Percentiles rank a stretch among this genome's conserved stretches.
Conservation (phyloP, 2,113 vertebrate genomes). For the Indri indri region DNA sequence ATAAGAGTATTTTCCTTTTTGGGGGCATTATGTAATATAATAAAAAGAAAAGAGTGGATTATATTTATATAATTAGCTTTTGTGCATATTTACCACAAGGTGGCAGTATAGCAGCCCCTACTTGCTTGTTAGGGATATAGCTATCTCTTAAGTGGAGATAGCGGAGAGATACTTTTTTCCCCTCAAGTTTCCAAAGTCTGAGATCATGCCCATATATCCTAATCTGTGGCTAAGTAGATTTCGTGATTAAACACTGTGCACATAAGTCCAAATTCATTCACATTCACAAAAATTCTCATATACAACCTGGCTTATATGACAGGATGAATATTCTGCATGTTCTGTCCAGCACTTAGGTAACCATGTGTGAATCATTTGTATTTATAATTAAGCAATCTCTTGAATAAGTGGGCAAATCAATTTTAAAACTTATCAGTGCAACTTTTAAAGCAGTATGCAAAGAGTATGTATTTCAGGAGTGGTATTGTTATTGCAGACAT, state of each 20-base stretch:
- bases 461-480: background rate
- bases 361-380: background rate
- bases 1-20: background rate
- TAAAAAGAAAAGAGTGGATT: background rate
- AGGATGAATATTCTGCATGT: background rate
- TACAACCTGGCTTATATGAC: background rate
- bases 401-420: background rate
- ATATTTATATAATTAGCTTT: background rate
- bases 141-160: background rate
- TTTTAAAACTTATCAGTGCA: background rate
- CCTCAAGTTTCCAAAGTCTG: constrained; percentile 18
- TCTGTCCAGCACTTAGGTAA: background rate
- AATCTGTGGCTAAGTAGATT: background rate
- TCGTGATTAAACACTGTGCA: background rate
- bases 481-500: background rate
- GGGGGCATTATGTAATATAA: background rate
- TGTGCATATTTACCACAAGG: constrained; percentile 78
- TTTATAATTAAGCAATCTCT: constrained; percentile 7
- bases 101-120: constrained; percentile 78
- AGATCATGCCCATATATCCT: constrained; percentile 30
- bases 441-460: background rate
- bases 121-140: background rate
- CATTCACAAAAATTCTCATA: background rate
- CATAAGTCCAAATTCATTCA: background rate
- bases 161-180: background rate